phyloP scores from a whole-genome alignment of 2,113 vertebrate genomes.

The Melospiza georgiana region DNA sequence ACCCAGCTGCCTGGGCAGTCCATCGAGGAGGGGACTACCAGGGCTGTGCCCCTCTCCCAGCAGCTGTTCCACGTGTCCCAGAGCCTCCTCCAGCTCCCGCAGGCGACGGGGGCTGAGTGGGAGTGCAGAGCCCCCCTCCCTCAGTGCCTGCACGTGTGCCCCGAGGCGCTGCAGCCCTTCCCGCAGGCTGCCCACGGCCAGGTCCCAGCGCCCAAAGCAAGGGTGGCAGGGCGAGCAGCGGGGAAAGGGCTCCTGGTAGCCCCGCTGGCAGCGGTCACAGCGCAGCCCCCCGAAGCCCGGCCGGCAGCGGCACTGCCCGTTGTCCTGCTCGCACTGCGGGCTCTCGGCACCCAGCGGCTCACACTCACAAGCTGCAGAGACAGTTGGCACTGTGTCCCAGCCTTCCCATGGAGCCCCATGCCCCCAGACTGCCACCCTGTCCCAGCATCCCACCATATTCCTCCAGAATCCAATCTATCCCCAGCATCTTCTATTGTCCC shows the following conservation, averaged over 20 bases:
- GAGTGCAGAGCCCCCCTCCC: slow-evolving; percentile 39
- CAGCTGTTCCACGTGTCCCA: slow-evolving; percentile 69
- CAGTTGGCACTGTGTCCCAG: accelerated
- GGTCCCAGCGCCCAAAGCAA: slow-evolving; percentile 87
- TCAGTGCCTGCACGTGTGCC: slow-evolving; percentile 51
- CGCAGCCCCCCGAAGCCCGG: slow-evolving; percentile 67
- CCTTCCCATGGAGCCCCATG: not conserved
- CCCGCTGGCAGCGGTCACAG: slow-evolving; percentile 79
- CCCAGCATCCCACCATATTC: not conserved
- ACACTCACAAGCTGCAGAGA: slow-evolving; percentile 80
- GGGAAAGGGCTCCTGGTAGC: slow-evolving; percentile 82
- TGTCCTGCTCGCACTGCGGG: slow-evolving; percentile 76
- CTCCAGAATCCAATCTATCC: not conserved
- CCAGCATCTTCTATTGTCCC: not conserved
- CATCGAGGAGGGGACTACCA: not conserved
- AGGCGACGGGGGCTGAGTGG: slow-evolving; percentile 66
- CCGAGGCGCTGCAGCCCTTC: slow-evolving; percentile 66
- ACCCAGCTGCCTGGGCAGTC: not conserved
- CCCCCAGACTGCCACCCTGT: not conserved
- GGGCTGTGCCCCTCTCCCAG: slow-evolving; percentile 33
- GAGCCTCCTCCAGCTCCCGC: slow-evolving; percentile 72
- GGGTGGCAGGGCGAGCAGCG: slow-evolving; percentile 78
- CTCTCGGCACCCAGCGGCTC: slow-evolving; percentile 74
- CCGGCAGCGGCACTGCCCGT: slow-evolving; percentile 77
- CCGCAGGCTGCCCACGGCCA: slow-evolving; percentile 61